phyloP scores from a whole-genome alignment of 2,113 vertebrate species.

The Carettochelys insculpta region DNA sequence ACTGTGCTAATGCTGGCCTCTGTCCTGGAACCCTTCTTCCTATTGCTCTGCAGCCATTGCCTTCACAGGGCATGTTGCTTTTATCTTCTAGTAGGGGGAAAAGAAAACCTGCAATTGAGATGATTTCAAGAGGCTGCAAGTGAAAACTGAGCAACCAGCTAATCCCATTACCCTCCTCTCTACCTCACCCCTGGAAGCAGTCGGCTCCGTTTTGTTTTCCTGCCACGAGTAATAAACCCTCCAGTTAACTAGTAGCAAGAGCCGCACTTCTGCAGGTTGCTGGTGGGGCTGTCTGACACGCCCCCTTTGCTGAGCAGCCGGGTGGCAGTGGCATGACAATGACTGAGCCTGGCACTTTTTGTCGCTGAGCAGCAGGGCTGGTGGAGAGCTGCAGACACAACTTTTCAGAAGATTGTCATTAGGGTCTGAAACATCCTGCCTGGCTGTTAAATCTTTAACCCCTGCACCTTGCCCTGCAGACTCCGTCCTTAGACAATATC shows the following conservation, averaged over 20 bases:
- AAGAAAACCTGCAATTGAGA: neutral
- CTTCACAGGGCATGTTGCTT: too few relatives aligned
- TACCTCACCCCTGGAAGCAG: neutral
- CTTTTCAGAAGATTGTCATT: neutral
- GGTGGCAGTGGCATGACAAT: too few relatives aligned
- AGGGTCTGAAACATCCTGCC: neutral
- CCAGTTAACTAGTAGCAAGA: neutral
- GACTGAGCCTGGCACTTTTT: neutral
- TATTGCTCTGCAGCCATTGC: neutral
- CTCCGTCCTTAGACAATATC: neutral
- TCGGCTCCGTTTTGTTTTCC: neutral
- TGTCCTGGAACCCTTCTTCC: neutral
- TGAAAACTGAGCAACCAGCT: neutral
- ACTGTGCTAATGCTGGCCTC: neutral
- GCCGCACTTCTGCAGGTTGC: neutral
- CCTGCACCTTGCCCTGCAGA: neutral
- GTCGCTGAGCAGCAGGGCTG: neutral
- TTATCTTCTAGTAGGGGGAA: too few relatives aligned
- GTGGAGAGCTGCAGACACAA: neutral
- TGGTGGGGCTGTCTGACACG: neutral
- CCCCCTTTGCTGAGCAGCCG: too few relatives aligned
- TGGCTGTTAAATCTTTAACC: neutral
- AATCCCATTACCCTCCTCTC: neutral
- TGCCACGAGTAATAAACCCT: neutral
- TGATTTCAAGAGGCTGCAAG: neutral